Evolutionary conservation across 2,797 vertebrate genomes (phyloP), one percentile per base, ranked within the genome.

Genomic region (Acanthornis magna): DNA sequence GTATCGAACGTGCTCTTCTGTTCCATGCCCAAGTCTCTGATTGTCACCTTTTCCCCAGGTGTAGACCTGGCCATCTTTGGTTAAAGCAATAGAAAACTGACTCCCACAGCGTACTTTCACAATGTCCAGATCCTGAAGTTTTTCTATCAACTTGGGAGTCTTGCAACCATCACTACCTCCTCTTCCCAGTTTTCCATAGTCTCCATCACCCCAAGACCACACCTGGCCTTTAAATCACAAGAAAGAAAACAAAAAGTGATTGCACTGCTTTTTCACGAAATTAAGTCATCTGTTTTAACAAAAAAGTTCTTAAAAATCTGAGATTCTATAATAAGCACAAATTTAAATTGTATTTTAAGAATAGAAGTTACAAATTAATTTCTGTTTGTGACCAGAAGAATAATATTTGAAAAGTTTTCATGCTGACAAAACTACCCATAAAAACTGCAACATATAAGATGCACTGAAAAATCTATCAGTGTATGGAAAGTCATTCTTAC

Each of bases 31-130:
- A 21, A 99, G 98, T 13, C 99, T 98, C 95, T 99, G 99, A 95
- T 99, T 99, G 98, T 99, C 99, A 72, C 99, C 99, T 94, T 99
- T 99, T 17, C 99, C 99, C 99, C 99, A 99, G 11, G 99, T 99
- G 94, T 99, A 99, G 47, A 99, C 99, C 88, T 99, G 99, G 4
- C 99, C 99, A 38, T 99, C 99, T 98, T 99, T 99, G 27, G 99
- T 99, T 92, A 99, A 98, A 16, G 99, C 98, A 93, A 99, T 97
- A 12, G 99, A 99, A 97, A 99, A 99, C 94, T 99, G 99, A 96
- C 99, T 99, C 58, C 99, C 99, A 8, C 99, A 99, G 96, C 98
- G 99, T 26, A 99, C 99, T 97, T 99, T 99, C 34, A 99, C 97
- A 3, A 99, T 98, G 93, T 99, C 98, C 95, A 99, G 96, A 93